These are phyloP conservation scores for Eutolmus rufibarbis DNA, from an alignment of 2,888 invertebrate species.

Conservation along the genomic window DNA sequence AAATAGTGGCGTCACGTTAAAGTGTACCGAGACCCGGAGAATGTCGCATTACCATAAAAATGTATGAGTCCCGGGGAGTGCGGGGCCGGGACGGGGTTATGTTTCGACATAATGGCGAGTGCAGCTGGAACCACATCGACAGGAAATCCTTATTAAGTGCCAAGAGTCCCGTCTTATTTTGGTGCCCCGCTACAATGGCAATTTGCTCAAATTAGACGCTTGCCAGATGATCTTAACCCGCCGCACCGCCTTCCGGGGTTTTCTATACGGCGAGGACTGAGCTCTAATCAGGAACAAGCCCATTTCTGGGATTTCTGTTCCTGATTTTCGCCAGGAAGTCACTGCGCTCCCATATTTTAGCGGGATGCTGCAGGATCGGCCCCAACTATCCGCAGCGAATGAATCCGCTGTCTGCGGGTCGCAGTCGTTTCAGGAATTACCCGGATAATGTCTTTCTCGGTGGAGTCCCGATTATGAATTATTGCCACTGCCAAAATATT, in stretches of 20 bases:
- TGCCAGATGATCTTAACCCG: conserved; percentile 13
- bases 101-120: conserved; percentile 11
- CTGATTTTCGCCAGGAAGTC: neutral
- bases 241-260: neutral
- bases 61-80: neutral
- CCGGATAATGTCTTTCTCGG: neutral
- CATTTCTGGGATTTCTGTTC: neutral
- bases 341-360: neutral
- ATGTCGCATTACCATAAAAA: conserved; percentile 41
- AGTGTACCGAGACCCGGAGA: conserved; percentile 26
- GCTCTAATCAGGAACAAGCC: neutral
- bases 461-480: conserved; percentile 14
- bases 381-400: neutral
- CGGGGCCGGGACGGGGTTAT: neutral
- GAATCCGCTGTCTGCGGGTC: neutral
- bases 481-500: conserved; percentile 19
- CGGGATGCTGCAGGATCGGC: neutral
- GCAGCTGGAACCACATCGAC: conserved; percentile 31
- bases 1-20: conserved; percentile 32
- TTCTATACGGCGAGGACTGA: neutral
- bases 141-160: conserved; percentile 31
- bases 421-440: neutral
- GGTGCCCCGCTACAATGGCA: neutral
- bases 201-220: conserved; percentile 19
- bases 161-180: conserved; percentile 5